A percentile compares a stretch with the other conserved stretches of the same genome.
These are phyloP conservation scores for Enteromius trimaculatus DNA, from an alignment of 2,797 vertebrate species.

Conservation along the genomic window DNA sequence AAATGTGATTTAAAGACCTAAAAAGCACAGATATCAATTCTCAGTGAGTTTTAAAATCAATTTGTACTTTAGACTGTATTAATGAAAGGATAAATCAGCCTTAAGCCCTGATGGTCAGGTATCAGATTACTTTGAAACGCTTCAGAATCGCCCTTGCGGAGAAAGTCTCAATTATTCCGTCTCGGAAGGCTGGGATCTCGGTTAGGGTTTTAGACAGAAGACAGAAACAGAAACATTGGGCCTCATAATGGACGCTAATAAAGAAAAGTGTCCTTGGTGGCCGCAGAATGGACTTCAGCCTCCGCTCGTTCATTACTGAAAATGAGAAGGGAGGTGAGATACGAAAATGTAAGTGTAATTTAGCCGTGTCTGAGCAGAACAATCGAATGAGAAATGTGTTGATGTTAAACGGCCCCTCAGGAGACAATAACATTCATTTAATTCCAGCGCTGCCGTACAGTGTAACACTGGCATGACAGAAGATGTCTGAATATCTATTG, in stretches of 20 bases:
- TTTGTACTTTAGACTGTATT: slow-evolving; percentile 7
- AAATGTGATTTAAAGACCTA: neutral
- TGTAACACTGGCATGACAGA: slow-evolving; percentile 53
- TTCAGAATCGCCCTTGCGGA: slow-evolving; percentile 35
- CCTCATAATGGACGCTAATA: slow-evolving; percentile 21
- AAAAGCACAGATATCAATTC: neutral
- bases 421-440: slow-evolving; percentile 49
- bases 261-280: slow-evolving; percentile 31
- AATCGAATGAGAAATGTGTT: slow-evolving; percentile 38
- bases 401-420: slow-evolving; percentile 40
- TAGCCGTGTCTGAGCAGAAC: slow-evolving; percentile 19
- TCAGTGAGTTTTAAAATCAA: slow-evolving; percentile 1
- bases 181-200: slow-evolving; percentile 5
- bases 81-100: slow-evolving; percentile 39
- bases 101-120: slow-evolving; percentile 18
- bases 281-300: slow-evolving; percentile 1
- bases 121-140: slow-evolving; percentile 29
- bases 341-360: slow-evolving; percentile 39
- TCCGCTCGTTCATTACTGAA: slow-evolving; percentile 36
- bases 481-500: slow-evolving; percentile 54
- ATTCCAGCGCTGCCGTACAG: slow-evolving; percentile 20
- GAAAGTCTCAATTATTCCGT: slow-evolving; percentile 10
- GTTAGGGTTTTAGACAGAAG: slow-evolving; percentile 18
- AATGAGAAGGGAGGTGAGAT: slow-evolving; percentile 38
- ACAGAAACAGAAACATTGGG: slow-evolving; percentile 15